Evolutionary conservation across 2,113 vertebrate genomes (phyloP), one percentile per base, ranked within the genome.

Genomic region (Athene noctua): DNA sequence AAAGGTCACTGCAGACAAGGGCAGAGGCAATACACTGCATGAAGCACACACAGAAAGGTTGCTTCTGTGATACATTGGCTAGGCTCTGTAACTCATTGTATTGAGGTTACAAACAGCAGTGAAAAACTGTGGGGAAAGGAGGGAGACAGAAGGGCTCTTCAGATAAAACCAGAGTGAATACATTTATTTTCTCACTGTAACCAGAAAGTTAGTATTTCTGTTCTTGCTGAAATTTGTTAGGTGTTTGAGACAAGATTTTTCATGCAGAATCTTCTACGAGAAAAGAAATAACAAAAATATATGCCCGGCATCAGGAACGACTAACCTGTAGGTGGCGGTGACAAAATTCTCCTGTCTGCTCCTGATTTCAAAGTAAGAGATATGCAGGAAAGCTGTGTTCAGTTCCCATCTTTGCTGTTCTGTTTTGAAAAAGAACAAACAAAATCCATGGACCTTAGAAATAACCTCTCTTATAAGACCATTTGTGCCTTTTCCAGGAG

Each of bases 291-390:
- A 11, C 27, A 61, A 63, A 90, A 87, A 42, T 20, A 25, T 2
- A 63, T 49, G 7, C 10, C 57, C 4, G 1, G 18, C 30, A 40
- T 5, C 2, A 5, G 42, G 92, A 75, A 32, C 4, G 1, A 0
- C 27, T 51, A 14, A 21, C 16, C 13, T 2, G 3, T 18, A n/a
- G 47, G 9, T 70, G 25, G 32, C 71, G 27, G 54, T 72, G n/a
- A 22, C 54, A 52, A 4, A 5, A 38, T 44, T 47, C 18, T 55
- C 46, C n/a, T 58, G 15, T 58, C 46, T 73, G 40, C 51, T 74
- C 52, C 52, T 30, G 34, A 44, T 21, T 30, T 74, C 27, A 66
- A 77, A 23, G 46, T 61, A 71, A 49, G 52, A 49, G 66, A 80
- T 30, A 20, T 21, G 30, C 18, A 58, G 75, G 42, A 73, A 47